phyloP scores from a whole-genome alignment of 2,888 invertebrate species.

The Ennomos fuscantarius region DNA sequence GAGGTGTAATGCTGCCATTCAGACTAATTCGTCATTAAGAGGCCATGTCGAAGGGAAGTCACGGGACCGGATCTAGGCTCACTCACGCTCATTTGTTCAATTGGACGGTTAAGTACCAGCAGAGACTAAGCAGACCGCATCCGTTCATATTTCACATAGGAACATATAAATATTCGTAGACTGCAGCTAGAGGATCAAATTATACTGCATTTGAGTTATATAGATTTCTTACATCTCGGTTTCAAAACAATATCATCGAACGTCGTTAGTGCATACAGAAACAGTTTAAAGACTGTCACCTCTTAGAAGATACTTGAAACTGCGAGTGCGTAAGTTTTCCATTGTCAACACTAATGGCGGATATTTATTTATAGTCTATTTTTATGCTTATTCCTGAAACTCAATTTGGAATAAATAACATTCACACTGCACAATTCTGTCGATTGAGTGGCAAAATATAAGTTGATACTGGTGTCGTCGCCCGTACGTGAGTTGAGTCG shows the following conservation, averaged over 20 bases:
- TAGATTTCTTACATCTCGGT: too few relatives aligned
- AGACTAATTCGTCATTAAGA: slow-evolving; percentile 42
- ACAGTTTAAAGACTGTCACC: background rate
- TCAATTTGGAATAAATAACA: slow-evolving; percentile 12
- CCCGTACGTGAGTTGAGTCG: slow-evolving; percentile 36
- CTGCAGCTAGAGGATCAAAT: background rate
- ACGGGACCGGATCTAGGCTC: slow-evolving; percentile 76
- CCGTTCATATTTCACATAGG: slow-evolving; percentile 71
- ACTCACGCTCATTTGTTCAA: slow-evolving; percentile 79
- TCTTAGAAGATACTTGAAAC: too few relatives aligned
- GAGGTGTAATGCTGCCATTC: slow-evolving; percentile 1
- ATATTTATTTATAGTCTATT: background rate
- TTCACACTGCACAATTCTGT: slow-evolving; percentile 35
- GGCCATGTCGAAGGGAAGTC: slow-evolving; percentile 59
- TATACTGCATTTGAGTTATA: too few relatives aligned
- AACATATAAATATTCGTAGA: slow-evolving; percentile 43
- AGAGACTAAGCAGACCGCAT: slow-evolving; percentile 66
- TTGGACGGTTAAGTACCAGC: slow-evolving; percentile 68
- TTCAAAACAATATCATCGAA: too few relatives aligned
- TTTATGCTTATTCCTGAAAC: slow-evolving; percentile 25
- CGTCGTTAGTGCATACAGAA: background rate
- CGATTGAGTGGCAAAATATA: slow-evolving; percentile 29
- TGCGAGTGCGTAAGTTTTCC: too few relatives aligned
- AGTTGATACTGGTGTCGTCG: slow-evolving; percentile 42
- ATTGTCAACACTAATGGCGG: too few relatives aligned